Evolutionary conservation across 1,140 invertebrate species (phyloP).

Genomic region (Oreohelix idahoensis): DNA sequence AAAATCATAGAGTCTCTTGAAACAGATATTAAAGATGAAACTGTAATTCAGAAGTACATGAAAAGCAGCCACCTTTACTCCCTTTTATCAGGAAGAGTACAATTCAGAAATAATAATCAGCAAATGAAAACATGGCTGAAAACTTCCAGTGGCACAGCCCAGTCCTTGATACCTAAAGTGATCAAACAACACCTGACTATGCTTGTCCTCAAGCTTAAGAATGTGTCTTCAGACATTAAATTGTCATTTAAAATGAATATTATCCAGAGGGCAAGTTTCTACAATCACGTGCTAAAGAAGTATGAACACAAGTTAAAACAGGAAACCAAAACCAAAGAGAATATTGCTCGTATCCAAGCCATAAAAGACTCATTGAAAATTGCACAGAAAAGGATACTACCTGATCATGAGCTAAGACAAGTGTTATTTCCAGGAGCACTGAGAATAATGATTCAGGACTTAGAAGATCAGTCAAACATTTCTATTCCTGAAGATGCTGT

Average conservation of each 20-base stretch:
- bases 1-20: constrained; percentile 17
- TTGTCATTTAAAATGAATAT: neutral
- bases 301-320: neutral
- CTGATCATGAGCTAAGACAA: neutral
- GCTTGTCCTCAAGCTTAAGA: neutral
- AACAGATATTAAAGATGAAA: neutral
- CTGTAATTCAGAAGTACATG: neutral
- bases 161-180: neutral
- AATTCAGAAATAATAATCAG: neutral
- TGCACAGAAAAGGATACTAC: neutral
- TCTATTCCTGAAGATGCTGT: neutral
- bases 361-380: neutral
- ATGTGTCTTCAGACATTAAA: neutral
- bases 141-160: neutral
- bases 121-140: constrained; percentile 4
- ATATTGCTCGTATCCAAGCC: too few species aligned
- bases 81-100: neutral
- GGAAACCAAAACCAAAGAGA: neutral
- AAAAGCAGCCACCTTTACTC: neutral
- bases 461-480: neutral
- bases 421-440: neutral
- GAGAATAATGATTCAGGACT: too few species aligned
- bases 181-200: constrained; percentile 16
- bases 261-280: neutral
- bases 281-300: neutral